Base-by-base conservation (phyloP, 1,140 invertebrate genomes). In the Atopsyche davidsoni region DNA sequence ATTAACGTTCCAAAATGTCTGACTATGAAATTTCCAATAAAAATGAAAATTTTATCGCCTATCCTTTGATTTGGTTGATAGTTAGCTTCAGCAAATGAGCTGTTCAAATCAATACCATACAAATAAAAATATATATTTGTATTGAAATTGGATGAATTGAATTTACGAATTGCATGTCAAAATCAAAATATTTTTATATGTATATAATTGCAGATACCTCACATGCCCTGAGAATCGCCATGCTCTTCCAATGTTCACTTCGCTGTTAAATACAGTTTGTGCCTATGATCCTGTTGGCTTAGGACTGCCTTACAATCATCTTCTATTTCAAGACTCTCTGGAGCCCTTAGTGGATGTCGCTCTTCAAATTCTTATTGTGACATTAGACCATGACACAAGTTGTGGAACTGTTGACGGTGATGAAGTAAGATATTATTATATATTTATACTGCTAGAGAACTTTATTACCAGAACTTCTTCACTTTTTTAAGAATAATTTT, bases 211-310 rank as follows among this genome's bases (percentile, higher is more conserved):
- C 56, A 79, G 77, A 1, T 74, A 82, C 62, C 68, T 83, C 47
- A 82, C 81, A 1, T 81, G 79, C 13, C 72, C 79, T 0, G 81
- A 83, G 25, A 83, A 83, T 61, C 70, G 81, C 43, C 96, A 99
- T 75, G 95, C 95, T 4, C 72, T 99, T 41, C 96, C 97, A 0
- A 79, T 99, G 67, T 99, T 99, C 67, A 99, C 97, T 0, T 99
- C 96, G 0, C 75, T 99, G 1, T 68, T 99, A 50, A 99, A 99
- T 71, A 89, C 92, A 2, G 89, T 98, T 13, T 97, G 93, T 69
- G 86, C 93, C 0, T 99, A 99, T 68, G 93, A 99, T 75, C 96
- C 96, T 0, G 90, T 96, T 19, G 96, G 96, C 3, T 82, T 95
- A 55, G 96, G 95, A 2, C 77, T 99, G 31, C 97, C 97, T 0